These are phyloP conservation scores for Tetramorium alpestre DNA, from an alignment of 1,140 invertebrate species.

Conservation along the genomic window DNA sequence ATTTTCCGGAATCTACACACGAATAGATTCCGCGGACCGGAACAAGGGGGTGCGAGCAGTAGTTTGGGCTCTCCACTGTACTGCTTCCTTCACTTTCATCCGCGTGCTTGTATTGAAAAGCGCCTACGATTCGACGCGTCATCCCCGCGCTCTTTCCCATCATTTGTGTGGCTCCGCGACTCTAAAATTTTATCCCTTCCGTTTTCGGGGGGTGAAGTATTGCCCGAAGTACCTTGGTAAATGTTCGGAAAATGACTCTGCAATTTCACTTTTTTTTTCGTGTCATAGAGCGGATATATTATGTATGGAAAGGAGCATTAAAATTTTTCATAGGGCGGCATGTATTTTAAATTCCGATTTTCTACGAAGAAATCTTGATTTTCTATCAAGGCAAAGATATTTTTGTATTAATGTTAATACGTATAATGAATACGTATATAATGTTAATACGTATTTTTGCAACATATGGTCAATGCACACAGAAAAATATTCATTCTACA, in stretches of 20 bases:
- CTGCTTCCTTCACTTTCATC: constrained; percentile 26
- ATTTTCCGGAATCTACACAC: constrained; percentile 83
- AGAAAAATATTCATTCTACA: no score
- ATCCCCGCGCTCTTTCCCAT: constrained; percentile 59
- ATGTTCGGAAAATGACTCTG: constrained; percentile 39
- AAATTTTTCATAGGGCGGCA: constrained; percentile 23
- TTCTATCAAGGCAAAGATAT: neutral
- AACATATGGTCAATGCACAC: neutral
- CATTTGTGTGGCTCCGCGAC: constrained; percentile 69
- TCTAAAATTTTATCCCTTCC: constrained; percentile 83
- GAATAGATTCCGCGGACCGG: constrained; percentile 77
- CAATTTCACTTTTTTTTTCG: constrained; percentile 20
- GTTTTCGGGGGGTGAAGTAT: constrained; percentile 56
- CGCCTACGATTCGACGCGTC: constrained; percentile 62
- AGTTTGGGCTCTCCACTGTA: constrained; percentile 50
- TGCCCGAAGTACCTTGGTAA: constrained; percentile 14
- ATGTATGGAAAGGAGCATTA: constrained; percentile 23
- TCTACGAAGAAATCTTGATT: neutral
- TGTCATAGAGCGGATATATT: neutral
- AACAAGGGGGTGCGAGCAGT: constrained; percentile 50
- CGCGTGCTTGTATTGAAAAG: constrained; percentile 76
- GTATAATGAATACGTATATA: neutral
- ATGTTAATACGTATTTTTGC: constrained; percentile 1
- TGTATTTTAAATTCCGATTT: constrained; percentile 33
- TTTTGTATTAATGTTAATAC: constrained; percentile 11